phyloP scores from a whole-genome alignment of 1,140 invertebrate genomes.

The Orius insidiosus region DNA sequence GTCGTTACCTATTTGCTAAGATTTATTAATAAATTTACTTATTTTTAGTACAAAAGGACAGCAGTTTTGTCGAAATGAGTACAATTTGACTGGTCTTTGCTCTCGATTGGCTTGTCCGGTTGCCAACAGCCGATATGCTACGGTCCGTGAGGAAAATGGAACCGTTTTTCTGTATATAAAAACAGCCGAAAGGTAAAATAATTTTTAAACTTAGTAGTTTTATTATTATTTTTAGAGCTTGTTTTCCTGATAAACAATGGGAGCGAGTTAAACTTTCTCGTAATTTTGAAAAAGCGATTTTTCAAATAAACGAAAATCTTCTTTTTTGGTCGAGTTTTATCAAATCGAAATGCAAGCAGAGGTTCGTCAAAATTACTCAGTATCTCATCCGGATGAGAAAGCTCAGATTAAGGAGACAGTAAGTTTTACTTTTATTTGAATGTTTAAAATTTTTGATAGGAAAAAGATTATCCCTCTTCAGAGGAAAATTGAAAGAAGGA shows the following conservation, averaged over 20 bases:
- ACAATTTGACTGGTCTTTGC: constrained; percentile 93
- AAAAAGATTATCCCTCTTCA: constrained; percentile 88
- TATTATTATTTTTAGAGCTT: constrained; percentile 41
- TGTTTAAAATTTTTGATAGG: constrained; percentile 29
- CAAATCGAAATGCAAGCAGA: constrained; percentile 83
- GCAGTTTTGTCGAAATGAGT: constrained; percentile 96
- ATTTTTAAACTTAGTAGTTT: neutral
- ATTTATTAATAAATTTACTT: constrained; percentile 17
- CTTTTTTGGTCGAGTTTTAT: constrained; percentile 83
- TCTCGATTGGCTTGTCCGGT: constrained; percentile 83
- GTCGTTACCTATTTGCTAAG: constrained; percentile 3
- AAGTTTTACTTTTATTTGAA: constrained; percentile 27
- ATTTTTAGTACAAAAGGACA: constrained; percentile 75
- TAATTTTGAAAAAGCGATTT: constrained; percentile 88
- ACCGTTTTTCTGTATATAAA: constrained; percentile 94
- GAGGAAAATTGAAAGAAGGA: constrained; percentile 84
- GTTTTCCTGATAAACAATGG: constrained; percentile 85
- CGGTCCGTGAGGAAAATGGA: constrained; percentile 92
- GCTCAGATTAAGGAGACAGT: constrained; percentile 70
- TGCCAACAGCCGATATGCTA: constrained; percentile 98
- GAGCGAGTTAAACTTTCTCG: constrained; percentile 88
- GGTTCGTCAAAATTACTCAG: constrained; percentile 90
- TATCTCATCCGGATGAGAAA: constrained; percentile 95
- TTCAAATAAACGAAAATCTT: constrained; percentile 93
- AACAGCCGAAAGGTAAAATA: constrained; percentile 68